Conservation (phyloP, 1,140 invertebrate genomes). For the Drosophila yakuba region DNA sequence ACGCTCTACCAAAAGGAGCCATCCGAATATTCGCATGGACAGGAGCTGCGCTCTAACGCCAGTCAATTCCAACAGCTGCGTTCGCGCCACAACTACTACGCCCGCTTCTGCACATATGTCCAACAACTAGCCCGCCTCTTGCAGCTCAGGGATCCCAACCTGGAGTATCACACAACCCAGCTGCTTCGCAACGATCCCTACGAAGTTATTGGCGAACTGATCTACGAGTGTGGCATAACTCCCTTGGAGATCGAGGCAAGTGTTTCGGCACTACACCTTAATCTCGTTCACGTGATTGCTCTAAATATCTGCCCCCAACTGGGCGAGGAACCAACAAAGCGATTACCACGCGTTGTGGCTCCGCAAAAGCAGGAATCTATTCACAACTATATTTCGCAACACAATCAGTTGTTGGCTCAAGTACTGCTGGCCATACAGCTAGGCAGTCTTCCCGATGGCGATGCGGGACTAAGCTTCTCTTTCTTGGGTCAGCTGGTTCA, state of each 20-base stretch:
- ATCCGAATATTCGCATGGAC: conserved; percentile 45
- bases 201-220: conserved; percentile 86
- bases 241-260: conserved; percentile 86
- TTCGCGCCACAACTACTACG: conserved; percentile 79
- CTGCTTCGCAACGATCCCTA: conserved; percentile 83
- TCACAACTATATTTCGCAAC: conserved; percentile 86
- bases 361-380: conserved; percentile 73
- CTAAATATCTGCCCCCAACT: conserved; percentile 86
- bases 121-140: conserved; percentile 84
- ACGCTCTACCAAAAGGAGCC: conserved; percentile 43
- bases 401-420: conserved; percentile 87
- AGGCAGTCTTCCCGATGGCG: conserved; percentile 45
- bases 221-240: conserved; percentile 86
- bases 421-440: conserved; percentile 86
- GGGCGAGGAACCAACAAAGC: conserved; percentile 21
- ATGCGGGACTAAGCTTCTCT: conserved; percentile 37
- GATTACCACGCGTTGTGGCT: conserved; percentile 19
- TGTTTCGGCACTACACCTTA: conserved; percentile 86
- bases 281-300: conserved; percentile 87
- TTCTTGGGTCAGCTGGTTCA: conserved; percentile 85
- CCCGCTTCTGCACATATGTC: conserved; percentile 84
- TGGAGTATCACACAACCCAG: conserved; percentile 84
- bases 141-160: conserved; percentile 83
- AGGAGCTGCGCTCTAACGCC: conserved; percentile 50
- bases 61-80: conserved; percentile 66